Percentiles rank a stretch among this genome's conserved stretches.
phyloP scores from a whole-genome alignment of 2,888 invertebrate genomes.

The Thalpophila matura region DNA sequence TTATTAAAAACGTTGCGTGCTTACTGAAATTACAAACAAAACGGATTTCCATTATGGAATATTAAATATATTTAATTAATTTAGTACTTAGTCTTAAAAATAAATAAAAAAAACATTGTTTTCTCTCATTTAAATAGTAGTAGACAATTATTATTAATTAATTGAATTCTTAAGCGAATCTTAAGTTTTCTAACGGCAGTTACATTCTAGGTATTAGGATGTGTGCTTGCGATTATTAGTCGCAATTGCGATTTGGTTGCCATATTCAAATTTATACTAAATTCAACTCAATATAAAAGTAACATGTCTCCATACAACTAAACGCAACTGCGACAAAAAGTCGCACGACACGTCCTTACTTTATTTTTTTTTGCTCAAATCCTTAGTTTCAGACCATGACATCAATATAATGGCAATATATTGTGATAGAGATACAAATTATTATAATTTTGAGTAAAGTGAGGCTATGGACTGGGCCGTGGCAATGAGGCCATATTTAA shows the following conservation, averaged over 20 bases:
- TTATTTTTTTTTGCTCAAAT: slow-evolving; percentile 45
- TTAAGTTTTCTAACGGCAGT: slow-evolving; percentile 12
- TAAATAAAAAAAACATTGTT: neutral
- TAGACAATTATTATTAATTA: slow-evolving; percentile 50
- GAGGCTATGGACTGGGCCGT: neutral
- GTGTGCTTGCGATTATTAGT: slow-evolving; percentile 17
- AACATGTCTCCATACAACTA: neutral
- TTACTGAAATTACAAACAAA: slow-evolving; percentile 26
- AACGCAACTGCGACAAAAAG: slow-evolving; percentile 35
- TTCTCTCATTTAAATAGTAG: slow-evolving; percentile 38
- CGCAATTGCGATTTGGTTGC: slow-evolving; percentile 32
- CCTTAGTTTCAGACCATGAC: slow-evolving; percentile 34
- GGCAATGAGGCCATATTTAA: neutral
- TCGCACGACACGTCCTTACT: slow-evolving; percentile 1
- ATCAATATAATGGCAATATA: slow-evolving; percentile 12
- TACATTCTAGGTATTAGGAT: slow-evolving; percentile 5
- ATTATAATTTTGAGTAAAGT: neutral
- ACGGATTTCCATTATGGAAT: slow-evolving; percentile 19
- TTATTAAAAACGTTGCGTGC: slow-evolving; percentile 25
- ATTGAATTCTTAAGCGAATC: slow-evolving; percentile 28
- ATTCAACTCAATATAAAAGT: neutral
- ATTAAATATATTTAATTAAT: slow-evolving; percentile 44
- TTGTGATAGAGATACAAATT: slow-evolving; percentile 30
- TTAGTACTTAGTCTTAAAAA: slow-evolving; percentile 42
- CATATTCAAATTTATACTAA: slow-evolving; percentile 14